Base-by-base conservation (phyloP, 2,888 invertebrate species). In the Trissolcus japonicus region DNA sequence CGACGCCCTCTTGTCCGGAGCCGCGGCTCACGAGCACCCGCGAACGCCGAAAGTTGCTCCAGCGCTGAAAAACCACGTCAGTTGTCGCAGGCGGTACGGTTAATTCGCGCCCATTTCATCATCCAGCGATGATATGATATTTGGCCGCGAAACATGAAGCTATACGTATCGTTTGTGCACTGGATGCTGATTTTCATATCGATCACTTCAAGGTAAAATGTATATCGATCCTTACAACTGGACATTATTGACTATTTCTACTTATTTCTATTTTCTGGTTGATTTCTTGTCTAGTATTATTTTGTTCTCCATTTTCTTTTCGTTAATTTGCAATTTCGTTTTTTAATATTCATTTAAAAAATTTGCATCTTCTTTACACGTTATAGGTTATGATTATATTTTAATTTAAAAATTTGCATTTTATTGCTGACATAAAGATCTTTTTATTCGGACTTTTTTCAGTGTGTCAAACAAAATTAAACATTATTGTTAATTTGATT, bases 161-260 rank as follows among this genome's bases (percentile, higher is more conserved):
- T 91, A 88, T 91, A 91, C 85, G 88, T 92, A 86, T 90, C 90
- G 87, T 87, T 91, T 82, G 90, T 92, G 85, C 92, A 92, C 88
- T 92, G 92, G 90, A 91, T 91, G 86, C 89, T 92, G 86, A 90
- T 92, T 89, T 91, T 92, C 79, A 91, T 92, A 86, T 92, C 91
- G 85, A 89, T 92, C 84, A 86, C 91, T 68, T 92, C 92, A 80
- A 92, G 92, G 92, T 92, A 65, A 84, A 81, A 17, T 19, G 51
- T 19, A 7, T 29, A n/a, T 53, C 21, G 11, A 21, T 21, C 11
- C 7, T 4, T 16, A 14, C 6, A 46, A 7, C 14, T 46, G 46
- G 7, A 46, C 46, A 11, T 59, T 51, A 51, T 54, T 55, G 40
- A 55, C 55, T 40, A 35, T 6, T 35, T 35, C 9, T 1, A 35